A percentile compares a stretch with the other conserved stretches of the same genome.
phyloP scores from a whole-genome alignment of 2,797 vertebrate species.

The Thamnophis elegans region DNA sequence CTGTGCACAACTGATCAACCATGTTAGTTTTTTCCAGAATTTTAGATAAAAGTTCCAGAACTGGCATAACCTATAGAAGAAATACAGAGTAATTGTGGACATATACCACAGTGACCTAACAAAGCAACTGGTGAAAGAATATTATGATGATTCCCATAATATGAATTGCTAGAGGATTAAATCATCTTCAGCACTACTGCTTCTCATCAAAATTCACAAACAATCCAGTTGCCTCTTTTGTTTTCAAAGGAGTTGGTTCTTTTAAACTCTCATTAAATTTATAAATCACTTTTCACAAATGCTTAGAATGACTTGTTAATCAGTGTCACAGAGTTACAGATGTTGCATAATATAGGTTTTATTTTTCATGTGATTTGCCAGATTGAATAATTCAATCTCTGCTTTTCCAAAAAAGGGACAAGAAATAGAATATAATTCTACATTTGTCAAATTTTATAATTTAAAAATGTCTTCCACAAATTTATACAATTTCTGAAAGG shows the following conservation, averaged over 20 bases:
- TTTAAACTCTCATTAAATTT: background rate
- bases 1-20: constrained; percentile 3
- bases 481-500: background rate
- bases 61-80: background rate
- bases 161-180: background rate
- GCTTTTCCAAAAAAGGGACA: background rate
- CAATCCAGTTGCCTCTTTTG: background rate
- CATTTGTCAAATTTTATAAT: background rate
- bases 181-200: background rate
- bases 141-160: background rate
- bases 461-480: background rate
- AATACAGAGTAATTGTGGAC: background rate
- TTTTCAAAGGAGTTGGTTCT: background rate
- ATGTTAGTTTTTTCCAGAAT: constrained; percentile 10
- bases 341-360: background rate
- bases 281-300: background rate
- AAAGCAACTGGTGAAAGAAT: background rate
- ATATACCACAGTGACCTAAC: background rate
- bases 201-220: background rate
- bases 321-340: background rate
- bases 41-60: constrained; percentile 5
- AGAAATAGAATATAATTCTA: background rate
- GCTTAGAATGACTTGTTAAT: background rate
- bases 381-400: background rate
- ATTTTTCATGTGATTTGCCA: background rate